A percentile compares a stretch with the other conserved stretches of the same genome.
phyloP scores from a whole-genome alignment of 1,140 invertebrate species.

The Ceratina australensis region DNA sequence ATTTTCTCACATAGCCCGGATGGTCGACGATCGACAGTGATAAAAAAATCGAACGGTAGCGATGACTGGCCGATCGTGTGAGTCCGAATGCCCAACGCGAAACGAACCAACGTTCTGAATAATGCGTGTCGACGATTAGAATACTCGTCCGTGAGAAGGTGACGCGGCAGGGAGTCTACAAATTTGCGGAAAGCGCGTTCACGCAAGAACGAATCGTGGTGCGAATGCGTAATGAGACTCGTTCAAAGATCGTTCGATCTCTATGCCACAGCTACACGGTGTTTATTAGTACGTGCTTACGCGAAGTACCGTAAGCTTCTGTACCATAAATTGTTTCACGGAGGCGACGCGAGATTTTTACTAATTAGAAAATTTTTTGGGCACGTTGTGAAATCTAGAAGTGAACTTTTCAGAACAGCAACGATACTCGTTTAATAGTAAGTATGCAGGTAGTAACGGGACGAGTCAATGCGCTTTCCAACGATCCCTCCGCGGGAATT shows the following conservation, averaged over 20 bases:
- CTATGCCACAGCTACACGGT: no score
- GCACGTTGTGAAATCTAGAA: constrained; percentile 10
- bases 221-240: background rate
- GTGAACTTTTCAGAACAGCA: background rate
- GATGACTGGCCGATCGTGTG: background rate
- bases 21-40: background rate
- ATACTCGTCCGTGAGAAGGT: constrained; percentile 49
- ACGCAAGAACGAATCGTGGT: constrained; percentile 9
- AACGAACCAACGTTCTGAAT: background rate
- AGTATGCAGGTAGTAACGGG: constrained; percentile 7
- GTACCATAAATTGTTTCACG: no score
- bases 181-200: background rate
- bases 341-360: no score
- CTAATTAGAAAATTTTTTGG: no score
- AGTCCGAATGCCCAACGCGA: background rate
- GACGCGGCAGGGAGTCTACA: background rate
- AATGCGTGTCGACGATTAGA: constrained; percentile 55
- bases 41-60: background rate
- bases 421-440: background rate
- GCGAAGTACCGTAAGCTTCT: no score
- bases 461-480: constrained; percentile 7
- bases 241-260: no score
- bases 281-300: no score
- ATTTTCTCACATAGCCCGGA: constrained; percentile 12
- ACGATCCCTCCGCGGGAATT: background rate